Evolutionary conservation across 2,888 invertebrate species (phyloP), one percentile per base, ranked within the genome.

Genomic region (Caenorhabditis sp.): DNA sequence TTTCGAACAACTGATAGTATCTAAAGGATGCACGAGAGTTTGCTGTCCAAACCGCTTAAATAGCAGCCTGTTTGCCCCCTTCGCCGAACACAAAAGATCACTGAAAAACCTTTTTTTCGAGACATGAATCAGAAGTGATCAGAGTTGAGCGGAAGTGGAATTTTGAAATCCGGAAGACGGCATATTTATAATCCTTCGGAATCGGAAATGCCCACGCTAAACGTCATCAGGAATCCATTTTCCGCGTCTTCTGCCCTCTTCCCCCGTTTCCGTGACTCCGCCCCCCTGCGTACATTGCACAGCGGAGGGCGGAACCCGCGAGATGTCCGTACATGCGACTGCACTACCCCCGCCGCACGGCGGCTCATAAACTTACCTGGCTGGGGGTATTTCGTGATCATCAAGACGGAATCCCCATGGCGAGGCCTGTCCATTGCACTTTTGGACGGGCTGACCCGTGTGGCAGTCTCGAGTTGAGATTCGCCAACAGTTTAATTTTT

Each of bases 341-440:
- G 26, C 27, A 39, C 11, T 22, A 39, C 27, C 17, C 46, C 11
- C 46, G 9, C 45, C 4, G 2, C 27, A n/a, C 58, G 92, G 92
- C 92, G 91, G 92, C 65, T 73, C 79, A 66, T 82, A 83, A 83
- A 90, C 93, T 93, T 93, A 93, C 93, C 93, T 93, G 92, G 92
- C 93, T 92, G 91, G 93, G 93, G 92, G 92, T 92, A 90, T 90
- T 92, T 92, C 92, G 91, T 92, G 93, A 93, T 93, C 93, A 92
- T 82, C 78, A 92, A 93, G 93, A 92, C 91, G 92, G 92, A 92
- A 92, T 91, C 92, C 91, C 92, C 93, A 92, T 92, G 92, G 91
- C 89, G 93, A 93, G 93, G 92, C 92, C 91, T 89, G 90, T 90
- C 91, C 93, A 93, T 93, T 93, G 93, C 93, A 93, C 93, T 91